Percentiles rank a stretch among this genome's conserved stretches.
Evolutionary conservation across 2,113 vertebrate genomes (phyloP).

Genomic region (Phalacrocorax carbo): DNA sequence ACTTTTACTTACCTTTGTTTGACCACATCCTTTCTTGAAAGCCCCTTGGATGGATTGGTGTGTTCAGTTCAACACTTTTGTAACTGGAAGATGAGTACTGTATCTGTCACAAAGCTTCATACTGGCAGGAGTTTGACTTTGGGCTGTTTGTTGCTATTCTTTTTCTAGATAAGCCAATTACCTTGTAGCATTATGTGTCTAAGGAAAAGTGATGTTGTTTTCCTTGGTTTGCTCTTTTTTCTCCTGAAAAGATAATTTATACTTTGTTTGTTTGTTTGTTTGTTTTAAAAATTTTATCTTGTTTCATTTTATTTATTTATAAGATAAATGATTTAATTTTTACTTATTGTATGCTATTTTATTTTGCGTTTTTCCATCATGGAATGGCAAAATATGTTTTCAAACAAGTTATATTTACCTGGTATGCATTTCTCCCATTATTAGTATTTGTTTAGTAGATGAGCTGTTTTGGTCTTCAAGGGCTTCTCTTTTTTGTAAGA

Average conservation of each 20-base stretch:
- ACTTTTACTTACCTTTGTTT: neutral
- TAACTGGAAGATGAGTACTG: neutral
- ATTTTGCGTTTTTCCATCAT: neutral
- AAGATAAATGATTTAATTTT: neutral
- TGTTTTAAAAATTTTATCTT: rapidly evolving
- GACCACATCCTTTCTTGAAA: neutral
- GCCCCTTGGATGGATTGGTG: no score
- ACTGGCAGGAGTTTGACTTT: neutral
- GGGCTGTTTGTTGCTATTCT: neutral
- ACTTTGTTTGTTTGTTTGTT: neutral
- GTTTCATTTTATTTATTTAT: neutral
- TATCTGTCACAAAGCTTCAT: neutral
- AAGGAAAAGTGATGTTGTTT: neutral
- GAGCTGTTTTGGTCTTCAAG: neutral
- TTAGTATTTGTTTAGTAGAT: neutral
- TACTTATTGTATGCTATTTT: neutral
- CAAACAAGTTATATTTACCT: neutral
- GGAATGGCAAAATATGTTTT: neutral
- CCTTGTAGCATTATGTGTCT: neutral
- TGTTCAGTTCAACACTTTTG: neutral
- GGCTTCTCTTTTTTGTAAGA: neutral
- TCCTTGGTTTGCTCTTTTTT: neutral
- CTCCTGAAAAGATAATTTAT: neutral
- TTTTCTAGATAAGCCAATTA: neutral
- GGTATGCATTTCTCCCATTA: neutral